Base-by-base conservation (phyloP, 2,797 vertebrate species). In the Manis pentadactyla region DNA sequence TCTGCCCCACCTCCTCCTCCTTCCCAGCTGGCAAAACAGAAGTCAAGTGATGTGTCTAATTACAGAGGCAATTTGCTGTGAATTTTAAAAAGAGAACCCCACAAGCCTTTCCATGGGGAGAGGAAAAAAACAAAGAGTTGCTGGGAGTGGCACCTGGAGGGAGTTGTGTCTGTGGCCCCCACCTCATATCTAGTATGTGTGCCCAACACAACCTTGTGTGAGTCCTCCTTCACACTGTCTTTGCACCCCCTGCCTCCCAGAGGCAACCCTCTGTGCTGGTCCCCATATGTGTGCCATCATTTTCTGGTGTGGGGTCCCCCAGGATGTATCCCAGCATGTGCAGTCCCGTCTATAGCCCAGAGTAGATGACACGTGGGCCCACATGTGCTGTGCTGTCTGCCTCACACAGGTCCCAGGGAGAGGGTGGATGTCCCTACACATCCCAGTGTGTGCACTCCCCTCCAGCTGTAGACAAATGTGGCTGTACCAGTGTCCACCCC, bases 21-120 rank as follows among this genome's bases (percentile, higher is more conserved):
- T 55, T 84, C 81, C 74, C 79, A 93, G 59, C 49, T 81, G 84
- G 53, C 61, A 71, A 87, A 71, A 53, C 69, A 51, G 39, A 90
- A 86, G 71, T 66, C 78, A 74, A 61, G 46, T 29, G 59, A 74
- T 57, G 4, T 39, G 9, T 92, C 83, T 93, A 64, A 94, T 68
- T 92, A 77, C 74, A 75, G 77, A 87, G 82, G 59, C 88, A 51
- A 11, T 90, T 90, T 78, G 25, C 71, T 83, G 2, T 6, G 17
- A 55, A 79, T 95, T 92, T 71, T 63, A 74, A 37, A 84, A 79
- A 66, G 42, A 88, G 37, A 79, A 55, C 10, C 63, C 59, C 57
- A 7, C 39, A 49, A 11, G 19, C 64, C 34, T 55, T 86, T 53
- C 82, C 15, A 53, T 79, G 69, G 59, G 49, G 37, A 39, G 37